phyloP scores from a whole-genome alignment of 2,888 invertebrate species.

The Sesamia inferens region DNA sequence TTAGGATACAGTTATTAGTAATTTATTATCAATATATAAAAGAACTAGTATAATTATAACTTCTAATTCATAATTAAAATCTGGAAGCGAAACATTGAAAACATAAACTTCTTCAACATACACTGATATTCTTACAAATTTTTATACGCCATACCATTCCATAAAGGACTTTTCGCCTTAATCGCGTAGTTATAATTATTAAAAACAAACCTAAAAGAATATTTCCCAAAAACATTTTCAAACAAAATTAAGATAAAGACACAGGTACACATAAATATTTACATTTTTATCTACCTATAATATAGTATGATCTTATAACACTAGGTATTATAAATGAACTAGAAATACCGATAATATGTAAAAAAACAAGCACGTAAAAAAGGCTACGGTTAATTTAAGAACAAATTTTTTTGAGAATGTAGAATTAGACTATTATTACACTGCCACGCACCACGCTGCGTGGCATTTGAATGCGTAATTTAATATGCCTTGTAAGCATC shows the following conservation, averaged over 20 bases:
- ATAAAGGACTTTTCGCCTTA: not conserved
- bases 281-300: constrained; percentile 38
- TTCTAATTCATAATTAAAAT: constrained; percentile 8
- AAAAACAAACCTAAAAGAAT: not conserved
- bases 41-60: not conserved
- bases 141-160: not conserved
- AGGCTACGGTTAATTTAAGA: not conserved
- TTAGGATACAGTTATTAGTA: constrained; percentile 10
- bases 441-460: no score
- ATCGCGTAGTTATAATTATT: not conserved
- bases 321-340: constrained; percentile 12
- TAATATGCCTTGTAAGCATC: no score
- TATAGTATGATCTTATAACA: constrained; percentile 32
- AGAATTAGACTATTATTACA: not conserved
- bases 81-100: not conserved
- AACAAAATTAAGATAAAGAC: constrained; percentile 4
- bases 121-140: not conserved
- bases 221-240: not conserved
- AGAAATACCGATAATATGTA: not conserved
- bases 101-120: constrained; percentile 1
- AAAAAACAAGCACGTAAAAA: not conserved
- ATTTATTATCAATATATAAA: constrained; percentile 5
- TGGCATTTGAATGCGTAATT: no score
- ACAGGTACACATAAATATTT: constrained; percentile 44
- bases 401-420: not conserved